Evolutionary conservation across 2,888 invertebrate genomes (phyloP).

Genomic region (Meiosimyza platycephala): DNA sequence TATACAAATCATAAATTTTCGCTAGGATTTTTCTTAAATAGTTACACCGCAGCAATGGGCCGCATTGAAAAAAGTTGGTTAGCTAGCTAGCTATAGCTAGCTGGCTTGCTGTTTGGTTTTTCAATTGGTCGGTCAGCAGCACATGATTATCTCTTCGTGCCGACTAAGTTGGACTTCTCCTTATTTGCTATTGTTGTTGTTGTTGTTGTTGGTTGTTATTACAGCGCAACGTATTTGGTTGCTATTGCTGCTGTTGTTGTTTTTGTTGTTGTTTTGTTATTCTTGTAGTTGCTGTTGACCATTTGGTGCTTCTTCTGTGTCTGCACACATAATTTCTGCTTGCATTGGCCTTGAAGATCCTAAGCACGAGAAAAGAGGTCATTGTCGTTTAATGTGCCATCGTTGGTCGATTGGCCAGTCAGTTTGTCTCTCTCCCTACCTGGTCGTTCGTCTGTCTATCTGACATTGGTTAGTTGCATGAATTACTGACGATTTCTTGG

Average conservation of each 20-base stretch:
- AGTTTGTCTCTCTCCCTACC: constrained; percentile 25
- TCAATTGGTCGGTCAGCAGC: not conserved
- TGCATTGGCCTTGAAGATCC: constrained; percentile 61
- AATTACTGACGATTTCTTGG: constrained; percentile 29
- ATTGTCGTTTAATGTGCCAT: constrained; percentile 57
- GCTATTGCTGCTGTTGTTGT: constrained; percentile 12
- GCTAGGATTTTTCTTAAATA: constrained; percentile 9
- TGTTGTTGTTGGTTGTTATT: not conserved
- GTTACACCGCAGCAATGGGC: not conserved
- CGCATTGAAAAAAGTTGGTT: constrained; percentile 2
- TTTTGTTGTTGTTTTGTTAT: constrained; percentile 12
- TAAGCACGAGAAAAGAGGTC: constrained; percentile 62
- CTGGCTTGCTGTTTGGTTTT: not conserved
- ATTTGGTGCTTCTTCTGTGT: constrained; percentile 27
- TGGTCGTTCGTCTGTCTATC: constrained; percentile 27
- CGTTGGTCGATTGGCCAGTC: constrained; percentile 22
- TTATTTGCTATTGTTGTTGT: constrained; percentile 24
- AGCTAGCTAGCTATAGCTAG: not conserved
- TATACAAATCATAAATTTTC: constrained; percentile 33
- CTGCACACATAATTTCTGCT: constrained; percentile 37
- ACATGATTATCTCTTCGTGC: constrained; percentile 3
- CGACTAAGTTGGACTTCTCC: constrained; percentile 1
- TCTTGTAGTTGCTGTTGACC: constrained; percentile 14
- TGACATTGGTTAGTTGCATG: constrained; percentile 27
- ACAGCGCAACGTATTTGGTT: constrained; percentile 13